Percentiles rank a stretch among this genome's conserved stretches.
phyloP scores from a whole-genome alignment of 1,140 invertebrate genomes.

The Homarus americanus region DNA sequence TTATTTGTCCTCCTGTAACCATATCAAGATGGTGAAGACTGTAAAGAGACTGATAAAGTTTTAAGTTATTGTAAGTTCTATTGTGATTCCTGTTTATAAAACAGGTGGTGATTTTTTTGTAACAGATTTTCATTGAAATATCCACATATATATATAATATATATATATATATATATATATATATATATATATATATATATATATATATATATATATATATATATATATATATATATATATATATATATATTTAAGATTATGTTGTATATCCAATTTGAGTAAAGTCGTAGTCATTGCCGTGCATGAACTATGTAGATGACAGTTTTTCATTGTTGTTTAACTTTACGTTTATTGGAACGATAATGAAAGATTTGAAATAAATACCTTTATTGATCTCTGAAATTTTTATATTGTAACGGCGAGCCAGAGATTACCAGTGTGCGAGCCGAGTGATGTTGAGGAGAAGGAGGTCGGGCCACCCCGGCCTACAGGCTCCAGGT shows the following conservation, averaged over 20 bases:
- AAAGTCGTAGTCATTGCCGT: conserved; percentile 38
- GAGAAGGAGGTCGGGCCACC: background rate
- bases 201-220: conserved; percentile 28
- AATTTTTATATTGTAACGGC: conserved; percentile 47
- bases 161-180: conserved; percentile 18
- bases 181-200: conserved; percentile 16
- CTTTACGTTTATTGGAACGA: conserved; percentile 46
- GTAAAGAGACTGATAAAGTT: conserved; percentile 2
- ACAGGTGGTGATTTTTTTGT: conserved; percentile 52
- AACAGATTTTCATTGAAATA: conserved; percentile 20
- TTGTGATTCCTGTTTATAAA: conserved; percentile 32
- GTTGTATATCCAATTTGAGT: conserved; percentile 47
- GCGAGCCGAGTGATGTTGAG: conserved; percentile 42
- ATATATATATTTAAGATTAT: conserved; percentile 40
- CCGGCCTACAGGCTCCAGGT: background rate
- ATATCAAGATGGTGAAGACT: conserved; percentile 24
- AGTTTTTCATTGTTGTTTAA: conserved; percentile 44
- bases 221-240: conserved; percentile 2
- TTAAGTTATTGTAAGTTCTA: conserved; percentile 46
- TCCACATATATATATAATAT: too few relatives aligned
- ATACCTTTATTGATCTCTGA: conserved; percentile 48
- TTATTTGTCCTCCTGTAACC: conserved; percentile 1
- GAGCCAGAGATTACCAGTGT: conserved; percentile 41
- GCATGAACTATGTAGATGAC: conserved; percentile 49
- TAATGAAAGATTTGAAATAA: conserved; percentile 46